These are phyloP conservation scores for Drosophila orosa DNA, from an alignment of 1,140 invertebrate species.

Conservation along the genomic window DNA sequence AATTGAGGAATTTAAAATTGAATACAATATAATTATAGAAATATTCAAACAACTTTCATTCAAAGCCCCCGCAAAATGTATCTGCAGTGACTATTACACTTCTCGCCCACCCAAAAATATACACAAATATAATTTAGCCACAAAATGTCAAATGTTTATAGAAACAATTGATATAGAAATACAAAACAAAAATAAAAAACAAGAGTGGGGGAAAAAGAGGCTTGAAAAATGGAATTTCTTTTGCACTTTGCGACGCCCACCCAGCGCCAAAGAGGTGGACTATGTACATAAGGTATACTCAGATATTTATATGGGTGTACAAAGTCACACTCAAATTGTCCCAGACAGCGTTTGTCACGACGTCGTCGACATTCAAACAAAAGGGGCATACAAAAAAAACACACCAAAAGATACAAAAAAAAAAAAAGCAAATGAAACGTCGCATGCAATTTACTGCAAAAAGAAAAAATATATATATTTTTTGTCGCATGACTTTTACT, in stretches of 20 bases:
- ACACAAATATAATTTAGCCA: slow-evolving; percentile 26
- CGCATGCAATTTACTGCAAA: slow-evolving; percentile 78
- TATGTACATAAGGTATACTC: slow-evolving; percentile 15
- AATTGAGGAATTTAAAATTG: background rate
- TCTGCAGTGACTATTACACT: slow-evolving; percentile 22
- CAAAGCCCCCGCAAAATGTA: slow-evolving; percentile 19
- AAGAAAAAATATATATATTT: slow-evolving; percentile 9
- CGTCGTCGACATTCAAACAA: slow-evolving; percentile 55
- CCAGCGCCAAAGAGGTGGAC: slow-evolving; percentile 34
- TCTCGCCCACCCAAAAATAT: slow-evolving; percentile 41
- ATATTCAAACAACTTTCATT: slow-evolving; percentile 33
- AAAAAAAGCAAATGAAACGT: slow-evolving; percentile 47
- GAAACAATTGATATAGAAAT: slow-evolving; percentile 63
- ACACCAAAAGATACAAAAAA: slow-evolving; percentile 11
- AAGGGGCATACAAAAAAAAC: slow-evolving; percentile 32
- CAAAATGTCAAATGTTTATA: slow-evolving; percentile 72
- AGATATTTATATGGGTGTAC: slow-evolving; percentile 25
- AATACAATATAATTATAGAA: slow-evolving; percentile 13
- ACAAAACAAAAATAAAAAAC: slow-evolving; percentile 11
- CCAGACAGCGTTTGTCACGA: slow-evolving; percentile 73
- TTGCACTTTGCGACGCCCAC: slow-evolving; percentile 59
- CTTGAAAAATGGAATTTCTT: slow-evolving; percentile 53
- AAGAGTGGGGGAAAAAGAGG: slow-evolving; percentile 22
- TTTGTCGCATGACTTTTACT: slow-evolving; percentile 76
- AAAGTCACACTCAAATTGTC: slow-evolving; percentile 57